Evolutionary conservation across 2,797 vertebrate species (phyloP).

Genomic region (Myioborus miniatus): DNA sequence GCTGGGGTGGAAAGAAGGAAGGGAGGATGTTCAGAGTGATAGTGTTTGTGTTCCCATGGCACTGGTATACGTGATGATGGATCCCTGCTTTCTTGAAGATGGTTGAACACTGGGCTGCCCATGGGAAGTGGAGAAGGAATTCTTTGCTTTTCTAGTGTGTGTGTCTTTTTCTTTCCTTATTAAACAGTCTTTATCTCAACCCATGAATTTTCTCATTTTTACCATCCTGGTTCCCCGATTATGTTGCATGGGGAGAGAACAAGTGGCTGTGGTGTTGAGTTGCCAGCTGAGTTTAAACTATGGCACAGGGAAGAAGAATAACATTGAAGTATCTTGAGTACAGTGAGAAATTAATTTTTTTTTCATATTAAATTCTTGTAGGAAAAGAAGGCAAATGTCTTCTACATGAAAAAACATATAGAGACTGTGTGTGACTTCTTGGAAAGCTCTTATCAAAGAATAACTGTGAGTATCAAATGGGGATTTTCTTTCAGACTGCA

Average conservation of each 20-base stretch:
- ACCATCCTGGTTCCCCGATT: fast-evolving
- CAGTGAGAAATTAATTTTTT: not conserved
- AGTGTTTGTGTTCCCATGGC: not conserved
- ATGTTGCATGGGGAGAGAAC: fast-evolving
- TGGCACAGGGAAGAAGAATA: not conserved
- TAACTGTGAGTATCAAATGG: not conserved
- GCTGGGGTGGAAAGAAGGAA: not conserved
- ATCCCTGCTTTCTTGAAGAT: not conserved
- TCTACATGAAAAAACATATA: not conserved
- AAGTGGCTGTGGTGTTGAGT: not conserved
- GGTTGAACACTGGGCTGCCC: not conserved
- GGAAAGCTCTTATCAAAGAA: not conserved
- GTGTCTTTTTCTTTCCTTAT: not conserved
- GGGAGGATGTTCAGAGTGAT: not conserved
- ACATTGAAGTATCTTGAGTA: not conserved
- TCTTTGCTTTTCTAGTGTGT: not conserved
- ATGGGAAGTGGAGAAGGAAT: not conserved
- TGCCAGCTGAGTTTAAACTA: not conserved
- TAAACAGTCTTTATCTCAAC: not conserved
- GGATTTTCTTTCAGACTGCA: not conserved
- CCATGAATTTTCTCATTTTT: not conserved
- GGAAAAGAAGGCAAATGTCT: not conserved
- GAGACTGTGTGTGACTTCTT: not conserved
- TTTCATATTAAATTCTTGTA: not conserved
- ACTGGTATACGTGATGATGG: fast-evolving